Conservation (phyloP, 2,888 invertebrate species). For the Anorthoa munda region DNA sequence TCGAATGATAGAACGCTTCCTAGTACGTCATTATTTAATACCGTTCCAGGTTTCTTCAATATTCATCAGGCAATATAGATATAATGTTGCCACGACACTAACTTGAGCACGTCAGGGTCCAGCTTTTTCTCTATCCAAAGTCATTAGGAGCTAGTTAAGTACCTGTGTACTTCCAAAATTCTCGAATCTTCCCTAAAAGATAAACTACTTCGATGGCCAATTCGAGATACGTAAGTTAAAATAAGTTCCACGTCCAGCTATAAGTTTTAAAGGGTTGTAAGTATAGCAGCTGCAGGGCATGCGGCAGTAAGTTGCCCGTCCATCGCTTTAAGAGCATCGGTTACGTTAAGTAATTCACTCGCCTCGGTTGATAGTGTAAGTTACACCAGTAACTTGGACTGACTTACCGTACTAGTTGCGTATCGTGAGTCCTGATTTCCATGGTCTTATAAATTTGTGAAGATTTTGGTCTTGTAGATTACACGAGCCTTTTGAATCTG, state of each 20-base stretch:
- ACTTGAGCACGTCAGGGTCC: too few species aligned
- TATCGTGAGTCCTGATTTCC: slow-evolving; percentile 43
- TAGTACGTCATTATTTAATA: background rate
- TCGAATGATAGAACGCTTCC: background rate
- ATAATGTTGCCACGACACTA: background rate
- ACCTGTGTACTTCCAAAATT: background rate
- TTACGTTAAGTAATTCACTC: slow-evolving; percentile 65
- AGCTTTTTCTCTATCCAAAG: background rate
- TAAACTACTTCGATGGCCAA: background rate
- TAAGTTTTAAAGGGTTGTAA: slow-evolving; percentile 41
- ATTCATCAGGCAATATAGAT: background rate
- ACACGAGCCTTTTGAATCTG: background rate
- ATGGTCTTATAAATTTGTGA: slow-evolving; percentile 22
- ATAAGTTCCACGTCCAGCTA: slow-evolving; percentile 16
- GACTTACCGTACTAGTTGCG: slow-evolving; percentile 55
- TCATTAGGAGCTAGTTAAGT: background rate
- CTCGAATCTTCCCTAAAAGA: background rate
- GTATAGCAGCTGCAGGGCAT: slow-evolving; percentile 23
- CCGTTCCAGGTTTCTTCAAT: background rate
- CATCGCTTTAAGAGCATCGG: slow-evolving; percentile 62
- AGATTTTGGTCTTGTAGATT: background rate
- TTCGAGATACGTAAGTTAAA: background rate
- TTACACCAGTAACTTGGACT: slow-evolving; percentile 47
- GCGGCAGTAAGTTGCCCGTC: slow-evolving; percentile 44
- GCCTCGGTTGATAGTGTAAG: slow-evolving; percentile 56